Base-by-base conservation (phyloP, 2,888 invertebrate species). In the Rhaphigaster nebulosa region DNA sequence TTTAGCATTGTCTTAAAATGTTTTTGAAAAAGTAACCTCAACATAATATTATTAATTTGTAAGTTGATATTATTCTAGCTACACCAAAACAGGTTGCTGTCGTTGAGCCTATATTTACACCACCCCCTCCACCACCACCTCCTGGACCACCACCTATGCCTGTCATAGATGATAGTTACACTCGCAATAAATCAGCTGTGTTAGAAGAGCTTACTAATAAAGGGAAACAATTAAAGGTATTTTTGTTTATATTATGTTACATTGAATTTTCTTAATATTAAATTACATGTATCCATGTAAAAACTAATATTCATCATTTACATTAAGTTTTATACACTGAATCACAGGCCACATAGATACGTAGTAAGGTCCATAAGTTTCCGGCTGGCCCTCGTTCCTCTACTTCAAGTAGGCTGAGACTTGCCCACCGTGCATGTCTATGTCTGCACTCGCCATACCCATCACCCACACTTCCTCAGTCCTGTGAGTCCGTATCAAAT, bases 121-220 rank as follows among this genome's bases (percentile, higher is more conserved):
- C 91, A 45, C 91, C 91, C 6, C 91, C 91, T 60, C 91, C 91
- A 29, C 91, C 91, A 20, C 91, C 91, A 0, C 87, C 90, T 29
- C 87, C 91, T 26, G 90, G 50, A 60, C 90, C 91, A 54, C 91
- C 91, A 10, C 91, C 91, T 29, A 91, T 91, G 23, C 90, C 91
- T 23, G 41, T 89, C 1, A n/a, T 6, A 20, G 88, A 88, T 26
- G 88, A 88, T 20, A 50, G 84, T 45, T 76, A 34, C 38, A 76
- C 1, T 20, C 15, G 84, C 26, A 84, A 45, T 45, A 90, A 56
- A n/a, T 50, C 84, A 34, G 90, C 90, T 38, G 41, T 90, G 0
- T 54, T 90, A 54, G 45, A 90, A 50, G 90, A 90, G 26, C 90
- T 90, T 29, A 90, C 90, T 26, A 41, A 15, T 23, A 90, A 90